Base-by-base conservation (phyloP, 2,888 invertebrate species). In the Crossocerus cetratus region DNA sequence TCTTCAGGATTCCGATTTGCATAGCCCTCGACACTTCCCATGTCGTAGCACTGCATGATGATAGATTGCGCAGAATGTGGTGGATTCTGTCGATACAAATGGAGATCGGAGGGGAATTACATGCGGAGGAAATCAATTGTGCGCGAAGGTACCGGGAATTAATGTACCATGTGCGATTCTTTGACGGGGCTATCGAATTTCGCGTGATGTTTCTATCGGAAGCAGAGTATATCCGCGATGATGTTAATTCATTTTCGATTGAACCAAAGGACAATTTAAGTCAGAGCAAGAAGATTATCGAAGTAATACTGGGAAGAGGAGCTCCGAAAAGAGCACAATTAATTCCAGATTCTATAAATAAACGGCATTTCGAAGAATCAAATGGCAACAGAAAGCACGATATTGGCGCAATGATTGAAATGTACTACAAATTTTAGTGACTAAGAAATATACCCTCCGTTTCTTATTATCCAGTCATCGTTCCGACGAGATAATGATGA, bases 1-100 rank as follows among this genome's bases (percentile, higher is more conserved):
- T 72, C 66, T 56, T 71, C 65, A 42, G 57, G 54, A 68, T n/a
- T 68, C 21, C 65, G 58, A 72, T 67, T 66, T 60, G 44, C 62
- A 62, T 42, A 49, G 56, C 4, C 45, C 22, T 49, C 44, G 42
- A 57, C 8, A 61, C 58, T 61, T 16, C 55, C 53, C 45, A 14
- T 32, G 67, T 58, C 43, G 44, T 62, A 69, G 58, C 23, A n/a
- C 23, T 63, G 69, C 32, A 32, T 62, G 32, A 32, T 32, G 43
- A 20, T 18, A 8, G 16, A 2, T 32, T 23, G n/a, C 56, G 56
- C 3, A 32, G 44, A 23, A 13, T 13, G n/a, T 14, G 16, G 23
- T 32, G 49, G 53, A n/a, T 53, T 23, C 16, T 62, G 21, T 60
- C 3, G 16, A 42, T n/a, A 16, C 43, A 13, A 11, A 42, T 18